These are phyloP conservation scores for Phalacrocorax pelagicus DNA, from an alignment of 2,113 vertebrate species.

Conservation along the genomic window DNA sequence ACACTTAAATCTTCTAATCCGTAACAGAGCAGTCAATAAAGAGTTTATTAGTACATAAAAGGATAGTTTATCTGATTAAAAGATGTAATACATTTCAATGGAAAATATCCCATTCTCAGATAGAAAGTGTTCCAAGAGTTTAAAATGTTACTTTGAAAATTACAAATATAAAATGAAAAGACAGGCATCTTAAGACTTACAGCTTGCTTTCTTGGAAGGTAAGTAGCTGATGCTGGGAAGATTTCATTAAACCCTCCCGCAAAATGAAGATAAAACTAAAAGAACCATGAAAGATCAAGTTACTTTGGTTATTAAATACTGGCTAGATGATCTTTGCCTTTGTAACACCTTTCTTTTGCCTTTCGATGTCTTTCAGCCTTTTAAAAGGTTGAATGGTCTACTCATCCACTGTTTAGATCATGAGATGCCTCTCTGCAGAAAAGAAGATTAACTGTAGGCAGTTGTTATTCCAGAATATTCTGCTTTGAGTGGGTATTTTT, in stretches of 20 bases:
- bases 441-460: conserved; percentile 32
- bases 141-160: background rate
- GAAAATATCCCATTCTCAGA: background rate
- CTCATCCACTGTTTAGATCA: conserved; percentile 22
- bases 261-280: background rate
- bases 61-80: background rate
- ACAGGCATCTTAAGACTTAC: background rate
- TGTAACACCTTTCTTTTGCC: background rate
- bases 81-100: background rate
- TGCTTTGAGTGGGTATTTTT: conserved; percentile 42
- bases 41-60: background rate
- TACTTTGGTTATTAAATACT: background rate
- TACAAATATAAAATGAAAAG: background rate
- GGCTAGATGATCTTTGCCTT: background rate
- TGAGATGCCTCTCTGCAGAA: conserved; percentile 35
- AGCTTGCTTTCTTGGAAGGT: background rate
- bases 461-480: conserved; percentile 62
- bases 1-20: background rate
- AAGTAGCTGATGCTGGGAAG: background rate
- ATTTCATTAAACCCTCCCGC: background rate
- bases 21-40: conserved; percentile 1
- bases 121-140: background rate
- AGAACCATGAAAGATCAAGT: background rate
- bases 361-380: background rate
- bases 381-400: conserved; percentile 25